phyloP scores from a whole-genome alignment of 2,888 invertebrate species.

The Raillietiella orientalis region DNA sequence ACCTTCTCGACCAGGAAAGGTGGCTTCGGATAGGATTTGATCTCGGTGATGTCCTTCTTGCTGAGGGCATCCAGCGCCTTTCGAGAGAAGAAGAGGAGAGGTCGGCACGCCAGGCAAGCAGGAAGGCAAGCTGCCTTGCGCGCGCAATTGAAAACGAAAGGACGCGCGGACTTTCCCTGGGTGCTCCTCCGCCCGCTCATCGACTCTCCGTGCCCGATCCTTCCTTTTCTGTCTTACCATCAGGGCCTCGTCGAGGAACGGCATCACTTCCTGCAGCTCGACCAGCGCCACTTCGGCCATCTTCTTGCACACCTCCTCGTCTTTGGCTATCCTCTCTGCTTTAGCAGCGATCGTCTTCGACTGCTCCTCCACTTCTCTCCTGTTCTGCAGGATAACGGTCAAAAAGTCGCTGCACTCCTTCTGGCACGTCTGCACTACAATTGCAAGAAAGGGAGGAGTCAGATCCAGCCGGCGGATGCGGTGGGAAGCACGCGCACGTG shows the following conservation, averaged over 20 bases:
- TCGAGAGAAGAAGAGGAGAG: neutral
- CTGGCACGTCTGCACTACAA: constrained; percentile 26
- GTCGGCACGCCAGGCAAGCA: too few species aligned
- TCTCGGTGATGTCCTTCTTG: constrained; percentile 59
- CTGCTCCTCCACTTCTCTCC: constrained; percentile 47
- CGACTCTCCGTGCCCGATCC: too few species aligned
- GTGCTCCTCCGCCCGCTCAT: too few species aligned
- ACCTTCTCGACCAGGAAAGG: constrained; percentile 62
- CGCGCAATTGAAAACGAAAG: too few species aligned
- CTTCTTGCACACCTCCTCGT: constrained; percentile 44
- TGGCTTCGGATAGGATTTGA: constrained; percentile 59
- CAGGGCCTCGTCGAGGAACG: constrained; percentile 52
- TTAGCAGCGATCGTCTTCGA: constrained; percentile 32
- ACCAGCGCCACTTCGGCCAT: constrained; percentile 47
- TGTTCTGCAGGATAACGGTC: constrained; percentile 42
- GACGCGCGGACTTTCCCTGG: too few species aligned
- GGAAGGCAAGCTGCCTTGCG: too few species aligned
- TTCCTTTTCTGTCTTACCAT: constrained; percentile 15
- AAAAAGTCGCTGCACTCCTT: constrained; percentile 57
- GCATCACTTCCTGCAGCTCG: constrained; percentile 54
- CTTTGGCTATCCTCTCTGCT: constrained; percentile 36
- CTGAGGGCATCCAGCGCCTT: constrained; percentile 39
- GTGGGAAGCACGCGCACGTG: too few species aligned
- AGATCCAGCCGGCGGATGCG: too few species aligned
- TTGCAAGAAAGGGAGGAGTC: neutral